Percentiles rank a stretch among this genome's conserved stretches.
Conservation (phyloP, 2,888 invertebrate species). For the Orchestes rusci region DNA sequence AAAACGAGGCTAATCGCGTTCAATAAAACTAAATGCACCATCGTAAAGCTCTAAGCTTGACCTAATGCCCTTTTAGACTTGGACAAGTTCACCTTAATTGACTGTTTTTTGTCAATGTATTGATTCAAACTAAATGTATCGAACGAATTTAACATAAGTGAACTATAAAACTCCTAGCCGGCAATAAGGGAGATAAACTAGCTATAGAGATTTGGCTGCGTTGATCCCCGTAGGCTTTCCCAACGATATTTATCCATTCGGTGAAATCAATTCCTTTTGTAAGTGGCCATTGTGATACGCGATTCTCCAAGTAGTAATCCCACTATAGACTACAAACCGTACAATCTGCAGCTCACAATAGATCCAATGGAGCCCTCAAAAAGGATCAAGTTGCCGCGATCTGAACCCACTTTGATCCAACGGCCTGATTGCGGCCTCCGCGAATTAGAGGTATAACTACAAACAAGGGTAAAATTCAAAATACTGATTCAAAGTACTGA, state of each 20-base stretch:
- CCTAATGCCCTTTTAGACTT: too few species aligned
- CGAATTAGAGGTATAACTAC: constrained; percentile 11
- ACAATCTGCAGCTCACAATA: constrained; percentile 14
- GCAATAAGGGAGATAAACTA: too few species aligned
- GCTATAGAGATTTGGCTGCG: too few species aligned
- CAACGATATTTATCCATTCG: constrained; percentile 9
- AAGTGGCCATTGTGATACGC: constrained; percentile 7
- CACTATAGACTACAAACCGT: constrained; percentile 8
- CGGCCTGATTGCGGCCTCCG: constrained; percentile 15
- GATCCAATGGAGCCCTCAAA: constrained; percentile 5
- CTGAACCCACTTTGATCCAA: constrained; percentile 17
- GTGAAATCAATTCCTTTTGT: constrained; percentile 12
- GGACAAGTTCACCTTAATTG: constrained; percentile 3
- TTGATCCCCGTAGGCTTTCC: too few species aligned
- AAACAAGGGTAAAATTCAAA: too few species aligned
- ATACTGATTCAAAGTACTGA: too few species aligned
- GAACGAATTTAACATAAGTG: too few species aligned
- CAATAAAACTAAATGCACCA: constrained; percentile 21
- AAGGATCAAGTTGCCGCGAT: constrained; percentile 16
- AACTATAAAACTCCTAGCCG: too few species aligned
- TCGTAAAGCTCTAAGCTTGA: constrained; percentile 11
- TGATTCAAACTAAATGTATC: too few species aligned
- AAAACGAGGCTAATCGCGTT: constrained; percentile 21
- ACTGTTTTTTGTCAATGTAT: neutral
- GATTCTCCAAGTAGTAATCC: constrained; percentile 16